Percentiles rank a stretch among this genome's conserved stretches.
These are phyloP conservation scores for Condylura cristata DNA, from an alignment of 2,113 vertebrate species.

Conservation along the genomic window DNA sequence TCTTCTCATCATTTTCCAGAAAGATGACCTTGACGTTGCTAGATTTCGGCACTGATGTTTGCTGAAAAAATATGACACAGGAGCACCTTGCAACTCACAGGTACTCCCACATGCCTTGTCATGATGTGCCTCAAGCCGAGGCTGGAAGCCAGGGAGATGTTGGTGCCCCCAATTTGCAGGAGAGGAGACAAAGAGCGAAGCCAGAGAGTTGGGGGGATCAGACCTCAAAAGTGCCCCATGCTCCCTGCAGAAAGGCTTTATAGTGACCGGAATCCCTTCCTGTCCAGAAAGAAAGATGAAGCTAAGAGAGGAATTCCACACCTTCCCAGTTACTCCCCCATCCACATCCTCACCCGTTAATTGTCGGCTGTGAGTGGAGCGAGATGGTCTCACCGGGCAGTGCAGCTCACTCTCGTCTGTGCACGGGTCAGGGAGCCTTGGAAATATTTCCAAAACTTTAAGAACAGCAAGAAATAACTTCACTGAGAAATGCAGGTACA, in stretches of 20 bases:
- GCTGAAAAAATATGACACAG: not conserved
- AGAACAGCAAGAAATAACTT: not conserved
- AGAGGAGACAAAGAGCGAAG: not conserved
- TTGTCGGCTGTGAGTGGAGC: not conserved
- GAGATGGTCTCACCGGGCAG: not conserved
- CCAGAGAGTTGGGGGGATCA: not conserved
- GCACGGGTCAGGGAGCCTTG: not conserved
- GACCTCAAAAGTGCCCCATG: not conserved
- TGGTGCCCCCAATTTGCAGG: not conserved
- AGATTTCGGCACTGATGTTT: not conserved
- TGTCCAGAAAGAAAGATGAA: not conserved
- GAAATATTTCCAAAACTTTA: not conserved
- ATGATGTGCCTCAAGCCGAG: fast-evolving
- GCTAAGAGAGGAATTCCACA: not conserved
- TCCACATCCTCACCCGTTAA: not conserved
- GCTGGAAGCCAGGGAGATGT: not conserved
- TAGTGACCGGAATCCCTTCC: not conserved
- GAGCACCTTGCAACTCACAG: fast-evolving
- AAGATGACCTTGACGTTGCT: not conserved
- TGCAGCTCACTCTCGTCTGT: not conserved
- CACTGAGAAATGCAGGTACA: not conserved
- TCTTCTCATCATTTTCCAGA: not conserved
- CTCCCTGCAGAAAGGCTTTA: fast-evolving
- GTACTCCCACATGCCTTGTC: too few species aligned
- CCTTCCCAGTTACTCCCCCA: not conserved